Base-by-base conservation (phyloP, 1,140 invertebrate species). In the Cydia amplana region DNA sequence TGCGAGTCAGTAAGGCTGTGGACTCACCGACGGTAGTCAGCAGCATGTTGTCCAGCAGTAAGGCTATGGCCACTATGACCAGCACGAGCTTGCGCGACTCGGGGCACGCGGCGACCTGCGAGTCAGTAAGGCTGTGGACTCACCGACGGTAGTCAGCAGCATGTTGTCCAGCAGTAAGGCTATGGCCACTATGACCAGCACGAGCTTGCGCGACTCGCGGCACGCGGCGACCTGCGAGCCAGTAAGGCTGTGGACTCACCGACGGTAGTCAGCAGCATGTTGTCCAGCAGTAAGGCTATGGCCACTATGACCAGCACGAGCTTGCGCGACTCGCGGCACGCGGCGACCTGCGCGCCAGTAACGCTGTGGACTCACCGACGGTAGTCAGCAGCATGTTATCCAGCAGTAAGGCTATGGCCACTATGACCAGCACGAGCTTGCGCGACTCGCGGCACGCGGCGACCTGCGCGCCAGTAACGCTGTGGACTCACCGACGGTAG, bases 371-470 rank as follows among this genome's bases (percentile, higher is more conserved):
- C 97, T 97, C 93, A 99, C 98, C 98, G 75, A 99, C 98, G 78
- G 98, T 98, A 74, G 99, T 99, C 72, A 99, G 95, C 74, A 99
- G 95, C 98, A 99, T 99, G 93, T 99, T 99, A 94, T 99, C 99
- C 75, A 99, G 94, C 72, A 99, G 96, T 75, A 99, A 94, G 9
- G 46, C 16, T n/a, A n/a, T 16, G 16, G 12, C n/a, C n/a, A n/a
- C n/a, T n/a, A n/a, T n/a, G n/a, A n/a, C n/a, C n/a, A n/a, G n/a
- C n/a, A n/a, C n/a, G n/a, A n/a, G n/a, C n/a, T n/a, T n/a, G n/a
- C n/a, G n/a, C n/a, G n/a, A n/a, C n/a, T n/a, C n/a, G n/a, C n/a
- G n/a, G n/a, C n/a, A n/a, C n/a, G n/a, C n/a, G n/a, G n/a, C n/a
- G n/a, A n/a, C n/a, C n/a, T n/a, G n/a, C n/a, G n/a, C n/a, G n/a